phyloP scores from a whole-genome alignment of 2,797 vertebrate genomes.

The Hipposideros larvatus region DNA sequence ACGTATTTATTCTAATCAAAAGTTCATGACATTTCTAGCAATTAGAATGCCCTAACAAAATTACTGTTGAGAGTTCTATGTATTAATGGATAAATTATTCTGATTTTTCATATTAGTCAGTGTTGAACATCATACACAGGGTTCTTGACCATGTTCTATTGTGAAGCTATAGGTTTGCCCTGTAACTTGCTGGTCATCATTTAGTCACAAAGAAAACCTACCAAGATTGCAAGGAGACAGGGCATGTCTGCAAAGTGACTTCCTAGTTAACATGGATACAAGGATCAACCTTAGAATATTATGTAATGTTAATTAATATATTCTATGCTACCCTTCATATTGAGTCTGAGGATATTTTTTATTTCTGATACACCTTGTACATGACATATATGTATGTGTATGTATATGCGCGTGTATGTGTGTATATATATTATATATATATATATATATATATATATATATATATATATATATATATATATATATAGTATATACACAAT shows the following conservation, averaged over 20 bases:
- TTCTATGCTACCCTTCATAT: not conserved
- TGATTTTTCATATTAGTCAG: slow-evolving; percentile 1
- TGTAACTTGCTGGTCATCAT: not conserved
- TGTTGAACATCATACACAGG: not conserved
- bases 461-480: too few relatives aligned
- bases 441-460: too few relatives aligned
- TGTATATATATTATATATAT: too few relatives aligned
- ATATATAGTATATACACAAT: too few relatives aligned
- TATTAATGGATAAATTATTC: not conserved
- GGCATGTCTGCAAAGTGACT: not conserved
- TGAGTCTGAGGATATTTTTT: not conserved
- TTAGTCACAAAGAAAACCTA: not conserved
- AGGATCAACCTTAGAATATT: not conserved
- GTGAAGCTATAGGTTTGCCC: not conserved
- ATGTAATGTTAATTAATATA: not conserved
- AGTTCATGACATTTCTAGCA: not conserved
- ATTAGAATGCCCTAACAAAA: not conserved
- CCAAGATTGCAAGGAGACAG: not conserved
- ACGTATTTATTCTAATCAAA: not conserved
- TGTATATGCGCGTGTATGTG: too few relatives aligned
- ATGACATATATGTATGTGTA: not conserved
- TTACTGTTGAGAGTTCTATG: not conserved
- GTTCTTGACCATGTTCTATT: not conserved
- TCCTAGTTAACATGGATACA: not conserved
- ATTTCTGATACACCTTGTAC: not conserved